Evolutionary conservation across 2,113 vertebrate genomes (phyloP).

Genomic region (Caloenas nicobarica): DNA sequence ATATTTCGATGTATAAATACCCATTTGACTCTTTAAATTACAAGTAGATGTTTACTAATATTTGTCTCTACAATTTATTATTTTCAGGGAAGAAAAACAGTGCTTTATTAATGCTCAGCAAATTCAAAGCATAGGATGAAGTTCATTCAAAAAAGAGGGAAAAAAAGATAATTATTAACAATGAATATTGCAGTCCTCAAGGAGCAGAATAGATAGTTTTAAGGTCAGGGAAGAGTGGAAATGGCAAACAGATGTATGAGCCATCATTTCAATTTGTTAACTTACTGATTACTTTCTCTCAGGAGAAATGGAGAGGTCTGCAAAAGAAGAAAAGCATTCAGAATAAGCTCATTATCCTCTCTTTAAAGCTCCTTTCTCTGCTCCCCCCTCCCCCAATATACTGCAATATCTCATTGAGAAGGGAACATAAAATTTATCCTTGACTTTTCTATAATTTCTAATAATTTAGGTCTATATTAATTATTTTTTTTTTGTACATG

Average conservation of each 20-base stretch:
- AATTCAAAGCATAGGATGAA: background rate
- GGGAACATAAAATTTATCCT: background rate
- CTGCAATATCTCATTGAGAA: background rate
- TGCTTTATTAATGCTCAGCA: background rate
- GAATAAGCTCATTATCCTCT: constrained; percentile 24
- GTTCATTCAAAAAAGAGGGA: background rate
- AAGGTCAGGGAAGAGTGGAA: background rate
- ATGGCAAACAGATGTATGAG: background rate
- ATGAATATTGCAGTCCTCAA: background rate
- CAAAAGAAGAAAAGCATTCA: background rate
- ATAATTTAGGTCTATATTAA: constrained; percentile 17
- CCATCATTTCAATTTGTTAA: background rate
- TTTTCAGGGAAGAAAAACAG: rapidly evolving
- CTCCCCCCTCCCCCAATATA: background rate
- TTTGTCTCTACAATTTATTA: background rate
- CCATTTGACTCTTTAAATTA: background rate
- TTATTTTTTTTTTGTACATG: constrained; percentile 20
- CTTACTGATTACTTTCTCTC: background rate
- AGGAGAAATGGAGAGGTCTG: background rate
- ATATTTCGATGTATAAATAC: background rate
- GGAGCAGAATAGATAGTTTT: background rate
- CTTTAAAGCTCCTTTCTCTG: background rate
- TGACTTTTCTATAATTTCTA: constrained; percentile 25
- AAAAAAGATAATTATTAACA: background rate
- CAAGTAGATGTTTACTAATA: background rate